These are phyloP conservation scores for Leptatherina wallacei DNA, from an alignment of 2,797 vertebrate genomes.

Conservation along the genomic window DNA sequence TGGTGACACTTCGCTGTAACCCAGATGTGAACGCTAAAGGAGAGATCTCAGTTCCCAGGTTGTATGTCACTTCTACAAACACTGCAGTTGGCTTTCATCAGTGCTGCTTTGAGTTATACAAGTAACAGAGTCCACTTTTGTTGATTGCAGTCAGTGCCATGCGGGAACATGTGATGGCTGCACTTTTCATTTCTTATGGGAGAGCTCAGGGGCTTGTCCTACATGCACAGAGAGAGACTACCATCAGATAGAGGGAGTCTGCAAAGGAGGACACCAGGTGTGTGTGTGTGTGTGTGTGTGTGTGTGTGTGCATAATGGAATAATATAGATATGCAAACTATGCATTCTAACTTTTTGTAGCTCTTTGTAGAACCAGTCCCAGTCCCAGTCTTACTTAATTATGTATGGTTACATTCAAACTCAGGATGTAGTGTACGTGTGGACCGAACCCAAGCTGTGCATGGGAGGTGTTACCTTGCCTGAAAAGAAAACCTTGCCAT, in stretches of 20 bases:
- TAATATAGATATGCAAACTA: neutral
- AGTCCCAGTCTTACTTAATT: constrained; percentile 1
- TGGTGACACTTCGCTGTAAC: constrained; percentile 92
- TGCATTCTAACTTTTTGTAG: neutral
- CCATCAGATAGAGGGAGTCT: constrained; percentile 93
- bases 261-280: constrained; percentile 91
- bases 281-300: constrained; percentile 48
- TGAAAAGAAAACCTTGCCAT: constrained; percentile 86
- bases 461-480: constrained; percentile 90
- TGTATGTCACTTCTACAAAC: constrained; percentile 22
- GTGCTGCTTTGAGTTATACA: neutral
- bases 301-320: neutral
- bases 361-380: neutral
- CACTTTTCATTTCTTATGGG: constrained; percentile 93
- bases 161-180: constrained; percentile 96
- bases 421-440: constrained; percentile 93
- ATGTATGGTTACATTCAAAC: constrained; percentile 7
- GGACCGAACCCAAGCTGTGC: constrained; percentile 94
- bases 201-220: constrained; percentile 93
- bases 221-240: constrained; percentile 91
- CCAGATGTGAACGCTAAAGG: constrained; percentile 85
- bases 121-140: constrained; percentile 35
- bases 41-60: constrained; percentile 92
- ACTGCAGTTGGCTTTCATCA: neutral
- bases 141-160: constrained; percentile 86